These are phyloP conservation scores for Bombylius discolor DNA, from an alignment of 2,888 invertebrate species.

Conservation along the genomic window DNA sequence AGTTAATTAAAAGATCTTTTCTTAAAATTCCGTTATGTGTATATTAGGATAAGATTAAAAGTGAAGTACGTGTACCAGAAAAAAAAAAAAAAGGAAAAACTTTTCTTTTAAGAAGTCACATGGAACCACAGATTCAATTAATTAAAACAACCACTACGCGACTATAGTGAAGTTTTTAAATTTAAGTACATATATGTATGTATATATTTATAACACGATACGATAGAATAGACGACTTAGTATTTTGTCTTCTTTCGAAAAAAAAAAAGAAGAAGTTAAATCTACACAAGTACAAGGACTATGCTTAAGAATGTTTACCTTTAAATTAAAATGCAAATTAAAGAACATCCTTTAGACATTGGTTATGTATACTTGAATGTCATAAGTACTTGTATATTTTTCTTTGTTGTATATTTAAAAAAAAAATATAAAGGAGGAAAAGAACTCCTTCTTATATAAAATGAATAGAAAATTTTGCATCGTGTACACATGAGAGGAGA, in stretches of 20 bases:
- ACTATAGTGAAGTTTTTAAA: not conserved
- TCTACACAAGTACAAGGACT: slow-evolving; percentile 1
- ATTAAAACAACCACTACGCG: not conserved
- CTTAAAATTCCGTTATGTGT: no score
- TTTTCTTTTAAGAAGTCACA: no score
- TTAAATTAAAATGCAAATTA: slow-evolving; percentile 16
- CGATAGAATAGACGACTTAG: no score
- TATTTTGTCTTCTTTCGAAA: no score
- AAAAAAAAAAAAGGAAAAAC: no score
- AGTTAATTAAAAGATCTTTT: no score
- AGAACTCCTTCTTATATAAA: not conserved
- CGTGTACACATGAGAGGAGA: not conserved
- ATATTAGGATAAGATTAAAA: no score
- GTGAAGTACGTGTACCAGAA: no score
- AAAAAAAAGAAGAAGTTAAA: not conserved
- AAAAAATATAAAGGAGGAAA: slow-evolving; percentile 1
- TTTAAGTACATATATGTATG: no score
- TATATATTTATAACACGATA: no score
- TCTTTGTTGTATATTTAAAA: no score
- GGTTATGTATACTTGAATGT: not conserved
- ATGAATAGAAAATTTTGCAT: not conserved
- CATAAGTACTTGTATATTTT: no score
- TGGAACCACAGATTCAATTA: slow-evolving; percentile 5
- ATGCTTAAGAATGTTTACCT: slow-evolving; percentile 11
- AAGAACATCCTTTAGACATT: slow-evolving; percentile 12